phyloP scores from a whole-genome alignment of 2,888 invertebrate genomes.

The Drosophila anomalipes region DNA sequence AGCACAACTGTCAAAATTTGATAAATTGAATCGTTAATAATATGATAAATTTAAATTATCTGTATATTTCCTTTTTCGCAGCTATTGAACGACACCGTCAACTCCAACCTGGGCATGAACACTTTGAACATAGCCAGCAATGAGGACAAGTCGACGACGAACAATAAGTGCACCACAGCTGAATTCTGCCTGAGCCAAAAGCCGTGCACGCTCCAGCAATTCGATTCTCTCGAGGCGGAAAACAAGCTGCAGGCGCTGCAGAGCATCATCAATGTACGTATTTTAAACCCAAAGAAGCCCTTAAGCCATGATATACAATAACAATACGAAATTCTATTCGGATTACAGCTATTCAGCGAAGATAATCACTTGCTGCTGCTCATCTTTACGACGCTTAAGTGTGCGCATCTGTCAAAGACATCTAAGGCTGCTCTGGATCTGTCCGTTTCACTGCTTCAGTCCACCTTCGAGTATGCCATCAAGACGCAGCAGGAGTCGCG shows the following conservation, averaged over 20 bases:
- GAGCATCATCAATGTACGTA: slow-evolving; percentile 77
- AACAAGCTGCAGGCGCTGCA: slow-evolving; percentile 82
- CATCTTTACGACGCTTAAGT: slow-evolving; percentile 84
- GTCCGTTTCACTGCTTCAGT: slow-evolving; percentile 78
- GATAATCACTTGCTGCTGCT: slow-evolving; percentile 83
- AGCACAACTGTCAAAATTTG: neutral
- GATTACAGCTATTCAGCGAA: slow-evolving; percentile 77
- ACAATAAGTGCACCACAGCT: slow-evolving; percentile 59
- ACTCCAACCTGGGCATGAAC: slow-evolving; percentile 56
- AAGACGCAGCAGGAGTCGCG: slow-evolving; percentile 82
- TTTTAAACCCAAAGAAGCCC: neutral
- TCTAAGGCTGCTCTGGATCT: slow-evolving; percentile 82
- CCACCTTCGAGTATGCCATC: slow-evolving; percentile 83
- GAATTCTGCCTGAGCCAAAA: slow-evolving; percentile 81
- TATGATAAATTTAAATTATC: neutral
- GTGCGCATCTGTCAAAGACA: slow-evolving; percentile 80
- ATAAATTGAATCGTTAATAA: neutral
- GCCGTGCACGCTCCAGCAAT: slow-evolving; percentile 81
- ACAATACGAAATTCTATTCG: neutral
- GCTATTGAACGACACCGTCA: slow-evolving; percentile 69
- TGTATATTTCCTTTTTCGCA: slow-evolving; percentile 17
- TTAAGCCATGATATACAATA: neutral
- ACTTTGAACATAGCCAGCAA: slow-evolving; percentile 41
- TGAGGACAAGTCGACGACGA: slow-evolving; percentile 11
- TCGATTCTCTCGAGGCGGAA: slow-evolving; percentile 76